Evolutionary conservation across 2,113 vertebrate species (phyloP).

Genomic region (Cettia cetti): DNA sequence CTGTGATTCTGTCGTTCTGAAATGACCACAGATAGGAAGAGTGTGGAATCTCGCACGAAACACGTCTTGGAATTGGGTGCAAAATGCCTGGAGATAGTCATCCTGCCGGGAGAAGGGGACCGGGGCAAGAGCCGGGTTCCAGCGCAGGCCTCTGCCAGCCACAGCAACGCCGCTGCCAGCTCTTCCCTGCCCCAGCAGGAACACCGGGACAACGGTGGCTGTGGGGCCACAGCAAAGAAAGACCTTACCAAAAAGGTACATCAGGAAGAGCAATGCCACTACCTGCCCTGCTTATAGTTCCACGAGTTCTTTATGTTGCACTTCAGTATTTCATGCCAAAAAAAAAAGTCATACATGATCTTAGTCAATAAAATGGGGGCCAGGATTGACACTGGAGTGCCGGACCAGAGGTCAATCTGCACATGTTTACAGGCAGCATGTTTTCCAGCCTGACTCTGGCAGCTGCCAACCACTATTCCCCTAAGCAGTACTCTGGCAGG

Average conservation of each 20-base stretch:
- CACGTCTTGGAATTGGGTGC: background rate
- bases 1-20: background rate
- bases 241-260: conserved; percentile 24
- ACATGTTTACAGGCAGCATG: fast-evolving
- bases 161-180: fast-evolving
- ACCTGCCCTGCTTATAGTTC: background rate
- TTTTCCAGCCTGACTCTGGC: background rate
- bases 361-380: background rate
- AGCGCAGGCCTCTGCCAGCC: background rate
- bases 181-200: background rate
- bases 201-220: background rate
- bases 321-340: fast-evolving
- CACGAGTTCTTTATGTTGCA: background rate
- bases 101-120: background rate
- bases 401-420: fast-evolving
- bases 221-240: background rate
- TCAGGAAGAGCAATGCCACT: background rate
- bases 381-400: background rate
- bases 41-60: background rate
- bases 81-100: background rate
- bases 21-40: background rate
- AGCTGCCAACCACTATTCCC: fast-evolving
- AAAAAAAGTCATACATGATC: fast-evolving
- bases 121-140: fast-evolving
- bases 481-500: background rate